Base-by-base conservation (phyloP, 2,113 vertebrate species). In the Tragelaphus scriptus region DNA sequence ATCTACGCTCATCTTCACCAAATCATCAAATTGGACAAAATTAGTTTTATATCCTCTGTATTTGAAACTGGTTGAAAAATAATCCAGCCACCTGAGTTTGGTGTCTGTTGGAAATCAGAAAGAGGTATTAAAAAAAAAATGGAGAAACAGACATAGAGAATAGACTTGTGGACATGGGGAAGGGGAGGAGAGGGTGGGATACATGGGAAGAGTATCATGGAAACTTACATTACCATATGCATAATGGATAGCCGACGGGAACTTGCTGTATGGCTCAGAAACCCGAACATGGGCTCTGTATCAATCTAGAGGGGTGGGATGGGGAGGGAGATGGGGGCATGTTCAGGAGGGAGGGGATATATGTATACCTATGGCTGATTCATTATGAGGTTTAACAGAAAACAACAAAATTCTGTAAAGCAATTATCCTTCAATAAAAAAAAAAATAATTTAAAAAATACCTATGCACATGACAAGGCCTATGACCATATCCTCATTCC, bases 41-140 rank as follows among this genome's bases (percentile, higher is more conserved):
- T 75, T 92, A 59, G 4, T 88, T 94, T 94, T 47, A 91, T 68
- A 90, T 49, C 21, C 1, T 36, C 63, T 79, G 26, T 77, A 32
- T 86, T 61, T 84, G 30, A 92, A 82, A 81, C 63, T 87, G 15
- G 44, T 59, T 94, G 49, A 92, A 96, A 95, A 97, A 58, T 36
- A 87, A 68, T 79, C 71, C 13, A 65, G 59, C 25, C 49, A 88
- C 40, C 14, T 47, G 26, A 93, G n/a, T 77, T 30, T 28, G 25
- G 26, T 58, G 9, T 90, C 68, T 85, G 17, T 56, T 75, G 8
- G 40, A 82, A 96, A 92, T 87, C 85, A 88, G 59, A 90, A 85
- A 89, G 44, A 89, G 26, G 9, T 84, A 77, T 63, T 79, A 9
- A n/a, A 21, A 23, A 71, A 63, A 32, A 17, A 63, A 7, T 17